Conservation (phyloP, 2,888 invertebrate genomes). For the Drosophila nr. perissopoda region DNA sequence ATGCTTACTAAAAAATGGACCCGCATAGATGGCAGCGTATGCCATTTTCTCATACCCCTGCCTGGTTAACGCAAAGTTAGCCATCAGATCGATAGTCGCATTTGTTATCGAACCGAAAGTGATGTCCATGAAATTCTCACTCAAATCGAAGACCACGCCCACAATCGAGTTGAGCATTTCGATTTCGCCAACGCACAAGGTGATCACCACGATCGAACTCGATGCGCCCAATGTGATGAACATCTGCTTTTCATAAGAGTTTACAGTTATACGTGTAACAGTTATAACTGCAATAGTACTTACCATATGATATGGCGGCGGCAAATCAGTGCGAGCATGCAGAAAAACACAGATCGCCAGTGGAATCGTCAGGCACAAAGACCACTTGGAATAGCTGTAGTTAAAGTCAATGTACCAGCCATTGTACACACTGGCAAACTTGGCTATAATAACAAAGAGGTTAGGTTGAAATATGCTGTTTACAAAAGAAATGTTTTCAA, state of each 20-base stretch:
- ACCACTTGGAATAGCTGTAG: slow-evolving; percentile 31
- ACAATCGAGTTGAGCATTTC: slow-evolving; percentile 44
- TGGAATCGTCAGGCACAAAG: slow-evolving; percentile 47
- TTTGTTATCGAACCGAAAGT: slow-evolving; percentile 42
- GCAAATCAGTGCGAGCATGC: slow-evolving; percentile 54
- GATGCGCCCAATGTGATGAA: slow-evolving; percentile 12
- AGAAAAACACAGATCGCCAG: slow-evolving; percentile 35
- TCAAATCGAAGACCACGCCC: slow-evolving; percentile 31
- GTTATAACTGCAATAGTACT: background rate
- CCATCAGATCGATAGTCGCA: slow-evolving; percentile 43
- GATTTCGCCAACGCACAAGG: slow-evolving; percentile 47
- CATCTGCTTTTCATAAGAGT: slow-evolving; percentile 11
- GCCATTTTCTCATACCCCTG: slow-evolving; percentile 64
- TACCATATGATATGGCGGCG: slow-evolving; percentile 54
- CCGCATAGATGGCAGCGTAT: slow-evolving; percentile 49
- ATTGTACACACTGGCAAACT: slow-evolving; percentile 1
- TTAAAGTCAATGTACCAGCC: slow-evolving; percentile 23
- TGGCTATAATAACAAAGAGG: slow-evolving; percentile 20
- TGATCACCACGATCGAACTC: slow-evolving; percentile 33
- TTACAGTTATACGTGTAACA: background rate
- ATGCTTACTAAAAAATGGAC: slow-evolving; percentile 52
- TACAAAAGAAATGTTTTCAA: background rate
- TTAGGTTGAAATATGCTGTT: background rate
- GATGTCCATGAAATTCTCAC: slow-evolving; percentile 38
- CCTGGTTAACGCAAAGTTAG: slow-evolving; percentile 30